Evolutionary conservation across 2,113 vertebrate species (phyloP).

Genomic region (Neodontobutis hainanensis): DNA sequence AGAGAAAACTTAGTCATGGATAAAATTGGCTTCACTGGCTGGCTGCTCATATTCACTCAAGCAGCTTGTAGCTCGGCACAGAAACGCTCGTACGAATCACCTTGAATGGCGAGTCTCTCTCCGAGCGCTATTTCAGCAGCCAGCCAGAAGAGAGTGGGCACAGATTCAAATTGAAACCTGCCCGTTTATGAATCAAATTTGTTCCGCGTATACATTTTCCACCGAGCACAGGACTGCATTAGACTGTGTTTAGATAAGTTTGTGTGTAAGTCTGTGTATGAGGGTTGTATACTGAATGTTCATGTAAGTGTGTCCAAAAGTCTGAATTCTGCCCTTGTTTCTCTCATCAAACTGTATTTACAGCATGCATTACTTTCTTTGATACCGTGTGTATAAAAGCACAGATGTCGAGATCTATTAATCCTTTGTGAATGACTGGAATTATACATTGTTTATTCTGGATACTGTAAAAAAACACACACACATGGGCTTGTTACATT

Average conservation of each 20-base stretch:
- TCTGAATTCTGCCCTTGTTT: conserved; percentile 61
- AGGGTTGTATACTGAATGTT: neutral
- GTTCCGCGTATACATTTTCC: conserved; percentile 75
- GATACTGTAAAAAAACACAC: conserved; percentile 8
- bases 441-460: conserved; percentile 25
- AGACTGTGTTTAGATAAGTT: conserved; percentile 61
- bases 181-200: conserved; percentile 79
- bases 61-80: conserved; percentile 54
- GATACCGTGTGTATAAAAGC: conserved; percentile 27
- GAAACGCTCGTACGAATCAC: conserved; percentile 64
- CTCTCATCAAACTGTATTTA: conserved; percentile 64
- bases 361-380: conserved; percentile 26
- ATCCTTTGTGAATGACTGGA: conserved; percentile 41
- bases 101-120: conserved; percentile 40
- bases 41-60: conserved; percentile 64
- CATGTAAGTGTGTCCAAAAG: conserved; percentile 10
- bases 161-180: conserved; percentile 75
- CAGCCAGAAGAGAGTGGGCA: conserved; percentile 58
- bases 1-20: conserved; percentile 71
- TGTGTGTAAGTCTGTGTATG: conserved; percentile 12
- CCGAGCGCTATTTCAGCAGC: conserved; percentile 71
- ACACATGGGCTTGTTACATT: conserved; percentile 10
- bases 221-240: conserved; percentile 41
- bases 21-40: conserved; percentile 72
- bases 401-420: conserved; percentile 47